Base-by-base conservation (phyloP, 2,888 invertebrate species). In the Phengaris alcon region DNA sequence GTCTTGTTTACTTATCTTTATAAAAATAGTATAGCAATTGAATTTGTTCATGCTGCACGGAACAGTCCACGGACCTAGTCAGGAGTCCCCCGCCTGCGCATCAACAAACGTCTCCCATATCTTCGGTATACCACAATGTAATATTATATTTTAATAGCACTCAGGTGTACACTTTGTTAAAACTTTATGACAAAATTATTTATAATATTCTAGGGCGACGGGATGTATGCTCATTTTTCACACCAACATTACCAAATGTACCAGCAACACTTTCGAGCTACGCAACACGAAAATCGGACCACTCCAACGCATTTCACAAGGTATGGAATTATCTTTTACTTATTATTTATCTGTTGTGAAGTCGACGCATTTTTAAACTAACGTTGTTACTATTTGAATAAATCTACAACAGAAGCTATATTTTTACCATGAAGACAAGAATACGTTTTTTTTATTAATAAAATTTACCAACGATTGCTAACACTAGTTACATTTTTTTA, bases 61-160 rank as follows among this genome's bases (percentile, higher is more conserved):
- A 92, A 88, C 95, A 96, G 96, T 95, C 94, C 78, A 94, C 94
- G 80, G 95, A 95, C 83, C 90, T 95, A 87, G 91, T 88, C 83
- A 95, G 96, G 93, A 96, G 96, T 89, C 97, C 97, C 84, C 97
- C 97, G 85, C 97, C 97, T 86, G 97, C 97, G 82, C 97, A 97
- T 90, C 97, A 97, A 94, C 97, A 96, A 89, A 94, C 94, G 86
- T 95, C 96, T 85, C 96, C 96, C 82, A 94, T 95, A 86, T 95
- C 95, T 86, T 94, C 95, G 95, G 96, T 96, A 95, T 93, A 88
- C 81, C 83, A 84, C 78, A 88, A 87, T 85, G 83, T 87, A 87
- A 88, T 86, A 81, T 82, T 77, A 79, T 75, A 74, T 74, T 68
- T 35, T 72, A 48, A 51, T 55, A 75, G 52, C 22, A 48, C 74